Conservation (phyloP, 2,113 vertebrate genomes). For the Coturnix japonica region DNA sequence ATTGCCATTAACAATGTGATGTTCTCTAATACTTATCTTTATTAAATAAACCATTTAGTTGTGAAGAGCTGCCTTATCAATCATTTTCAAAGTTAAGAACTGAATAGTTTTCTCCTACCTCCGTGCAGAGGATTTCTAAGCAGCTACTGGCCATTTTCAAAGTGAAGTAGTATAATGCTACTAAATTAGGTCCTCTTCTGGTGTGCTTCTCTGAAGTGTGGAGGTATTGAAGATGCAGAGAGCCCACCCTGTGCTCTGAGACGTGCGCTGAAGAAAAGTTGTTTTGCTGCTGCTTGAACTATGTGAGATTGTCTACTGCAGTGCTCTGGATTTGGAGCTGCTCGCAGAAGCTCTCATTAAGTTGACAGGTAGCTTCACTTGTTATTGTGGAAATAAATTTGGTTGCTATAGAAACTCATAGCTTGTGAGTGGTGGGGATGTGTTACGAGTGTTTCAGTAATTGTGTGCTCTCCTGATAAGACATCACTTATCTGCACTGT, state of each 20-base stretch:
- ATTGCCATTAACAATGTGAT: background rate
- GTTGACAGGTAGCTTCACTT: background rate
- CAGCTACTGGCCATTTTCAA: background rate
- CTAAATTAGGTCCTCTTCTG: background rate
- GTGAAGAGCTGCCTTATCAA: background rate
- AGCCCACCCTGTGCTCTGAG: background rate
- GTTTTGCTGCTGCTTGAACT: background rate
- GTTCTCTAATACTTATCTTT: background rate
- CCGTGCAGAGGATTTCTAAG: background rate
- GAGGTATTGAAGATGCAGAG: background rate
- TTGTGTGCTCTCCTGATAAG: background rate
- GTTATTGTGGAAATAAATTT: constrained; percentile 19
- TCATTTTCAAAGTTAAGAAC: background rate
- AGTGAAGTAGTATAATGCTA: background rate
- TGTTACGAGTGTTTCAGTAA: background rate
- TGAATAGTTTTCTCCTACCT: background rate
- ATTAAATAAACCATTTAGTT: background rate
- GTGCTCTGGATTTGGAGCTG: background rate
- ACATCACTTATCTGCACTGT: background rate
- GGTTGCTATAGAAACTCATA: constrained; percentile 45
- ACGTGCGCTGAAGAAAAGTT: background rate
- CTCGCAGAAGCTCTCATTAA: background rate
- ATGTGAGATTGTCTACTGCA: background rate
- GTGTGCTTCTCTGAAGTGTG: background rate
- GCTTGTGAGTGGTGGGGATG: background rate